Percentiles rank a stretch among this genome's conserved stretches.
phyloP scores from a whole-genome alignment of 2,797 vertebrate genomes.

The Pangasius macronema region DNA sequence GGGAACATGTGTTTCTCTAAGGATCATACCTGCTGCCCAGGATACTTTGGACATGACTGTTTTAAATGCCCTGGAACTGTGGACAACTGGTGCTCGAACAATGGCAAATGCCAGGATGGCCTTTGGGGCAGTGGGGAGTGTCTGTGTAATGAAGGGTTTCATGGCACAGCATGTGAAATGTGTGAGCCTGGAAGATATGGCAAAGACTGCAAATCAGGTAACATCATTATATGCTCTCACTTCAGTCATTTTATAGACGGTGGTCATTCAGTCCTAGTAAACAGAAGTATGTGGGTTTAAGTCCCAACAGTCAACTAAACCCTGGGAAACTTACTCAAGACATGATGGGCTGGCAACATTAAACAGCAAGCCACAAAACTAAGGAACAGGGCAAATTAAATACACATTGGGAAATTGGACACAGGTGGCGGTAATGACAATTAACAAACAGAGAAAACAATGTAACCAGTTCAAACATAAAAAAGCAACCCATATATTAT shows the following conservation, averaged over 20 bases:
- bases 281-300: not conserved
- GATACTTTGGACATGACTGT: constrained; percentile 89
- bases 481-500: no score
- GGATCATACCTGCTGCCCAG: constrained; percentile 86
- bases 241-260: not conserved
- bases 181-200: constrained; percentile 92
- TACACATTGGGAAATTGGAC: no score
- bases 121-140: constrained; percentile 84
- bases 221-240: not conserved
- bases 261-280: not conserved
- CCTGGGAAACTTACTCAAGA: no score
- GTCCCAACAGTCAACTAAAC: no score
- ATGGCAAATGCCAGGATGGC: constrained; percentile 87
- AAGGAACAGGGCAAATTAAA: no score
- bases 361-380: no score
- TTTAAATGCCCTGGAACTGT: constrained; percentile 86
- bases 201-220: constrained; percentile 83
- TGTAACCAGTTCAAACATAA: not conserved
- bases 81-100: constrained; percentile 84
- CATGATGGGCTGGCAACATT: no score
- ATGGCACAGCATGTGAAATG: constrained; percentile 90
- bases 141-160: constrained; percentile 90
- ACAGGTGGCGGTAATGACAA: no score
- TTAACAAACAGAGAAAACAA: no score
- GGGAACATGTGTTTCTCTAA: constrained; percentile 48